Conservation (phyloP, 2,888 invertebrate species). For the Erebia epiphron region DNA sequence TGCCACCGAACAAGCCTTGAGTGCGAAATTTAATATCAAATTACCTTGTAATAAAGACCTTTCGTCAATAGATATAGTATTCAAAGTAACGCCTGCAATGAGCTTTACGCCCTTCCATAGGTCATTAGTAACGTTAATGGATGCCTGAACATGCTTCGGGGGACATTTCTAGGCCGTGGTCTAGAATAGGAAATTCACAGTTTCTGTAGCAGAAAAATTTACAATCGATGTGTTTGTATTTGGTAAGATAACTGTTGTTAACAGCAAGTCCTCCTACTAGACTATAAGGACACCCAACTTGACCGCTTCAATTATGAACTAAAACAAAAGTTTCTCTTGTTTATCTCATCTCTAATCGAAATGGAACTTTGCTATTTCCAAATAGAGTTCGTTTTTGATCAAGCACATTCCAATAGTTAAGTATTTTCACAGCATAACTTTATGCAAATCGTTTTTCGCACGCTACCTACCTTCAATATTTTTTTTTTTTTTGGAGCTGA, state of each 20-base stretch:
- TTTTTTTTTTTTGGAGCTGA: neutral
- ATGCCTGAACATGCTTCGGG: conserved; percentile 26
- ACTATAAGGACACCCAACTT: conserved; percentile 1
- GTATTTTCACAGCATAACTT: neutral
- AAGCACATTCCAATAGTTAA: neutral
- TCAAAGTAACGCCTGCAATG: conserved; percentile 6
- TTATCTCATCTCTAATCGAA: neutral
- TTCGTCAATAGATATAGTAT: conserved; percentile 15
- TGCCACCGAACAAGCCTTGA: conserved; percentile 25
- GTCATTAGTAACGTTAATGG: conserved; percentile 27
- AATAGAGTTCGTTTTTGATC: neutral
- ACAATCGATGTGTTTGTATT: conserved; percentile 8
- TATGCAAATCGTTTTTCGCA: conserved; percentile 12
- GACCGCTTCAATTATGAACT: neutral
- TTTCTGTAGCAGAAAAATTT: conserved; percentile 7
- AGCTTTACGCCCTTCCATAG: conserved; percentile 24
- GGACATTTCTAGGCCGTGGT: conserved; percentile 30
- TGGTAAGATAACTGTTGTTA: conserved; percentile 16
- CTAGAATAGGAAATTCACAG: conserved; percentile 22
- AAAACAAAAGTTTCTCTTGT: conserved; percentile 9
- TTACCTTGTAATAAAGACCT: conserved; percentile 12
- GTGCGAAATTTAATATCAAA: conserved; percentile 30
- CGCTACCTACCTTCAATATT: neutral
- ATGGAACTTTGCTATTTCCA: neutral
- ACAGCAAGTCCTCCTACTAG: neutral